These are phyloP conservation scores for Cichladusa arquata DNA, from an alignment of 2,113 vertebrate species.

Conservation along the genomic window DNA sequence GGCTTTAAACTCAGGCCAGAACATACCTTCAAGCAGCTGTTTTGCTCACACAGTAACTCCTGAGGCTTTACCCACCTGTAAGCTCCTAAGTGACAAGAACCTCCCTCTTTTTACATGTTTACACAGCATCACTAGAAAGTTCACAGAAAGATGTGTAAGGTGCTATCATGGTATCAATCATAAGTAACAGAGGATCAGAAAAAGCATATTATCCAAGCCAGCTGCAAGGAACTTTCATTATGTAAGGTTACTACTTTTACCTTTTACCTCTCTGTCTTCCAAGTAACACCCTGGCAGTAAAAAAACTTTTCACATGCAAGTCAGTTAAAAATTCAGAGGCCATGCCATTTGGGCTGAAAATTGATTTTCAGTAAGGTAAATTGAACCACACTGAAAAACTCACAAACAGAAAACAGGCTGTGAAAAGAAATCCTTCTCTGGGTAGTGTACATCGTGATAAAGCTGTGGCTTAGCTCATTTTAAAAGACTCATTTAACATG, in stretches of 20 bases:
- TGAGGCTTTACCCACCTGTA: background rate
- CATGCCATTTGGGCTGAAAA: background rate
- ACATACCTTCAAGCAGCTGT: background rate
- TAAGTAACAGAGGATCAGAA: background rate
- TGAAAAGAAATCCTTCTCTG: background rate
- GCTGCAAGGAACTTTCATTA: background rate
- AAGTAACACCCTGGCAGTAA: background rate
- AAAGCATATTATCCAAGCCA: background rate
- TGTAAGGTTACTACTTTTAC: background rate
- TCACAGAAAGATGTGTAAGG: background rate
- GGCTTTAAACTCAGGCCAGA: background rate
- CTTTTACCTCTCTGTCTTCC: background rate
- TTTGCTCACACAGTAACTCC: background rate
- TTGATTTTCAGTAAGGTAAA: background rate
- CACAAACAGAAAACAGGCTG: background rate
- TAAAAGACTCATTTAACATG: background rate
- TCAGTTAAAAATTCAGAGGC: background rate
- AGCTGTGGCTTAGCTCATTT: background rate
- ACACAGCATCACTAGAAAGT: background rate
- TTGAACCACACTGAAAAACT: background rate
- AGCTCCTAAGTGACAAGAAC: background rate
- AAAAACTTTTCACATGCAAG: constrained; percentile 26
- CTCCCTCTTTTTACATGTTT: background rate
- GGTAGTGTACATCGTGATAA: background rate
- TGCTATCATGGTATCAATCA: background rate